Base-by-base conservation (phyloP, 2,113 vertebrate species). In the Kobus ellipsiprymnus region DNA sequence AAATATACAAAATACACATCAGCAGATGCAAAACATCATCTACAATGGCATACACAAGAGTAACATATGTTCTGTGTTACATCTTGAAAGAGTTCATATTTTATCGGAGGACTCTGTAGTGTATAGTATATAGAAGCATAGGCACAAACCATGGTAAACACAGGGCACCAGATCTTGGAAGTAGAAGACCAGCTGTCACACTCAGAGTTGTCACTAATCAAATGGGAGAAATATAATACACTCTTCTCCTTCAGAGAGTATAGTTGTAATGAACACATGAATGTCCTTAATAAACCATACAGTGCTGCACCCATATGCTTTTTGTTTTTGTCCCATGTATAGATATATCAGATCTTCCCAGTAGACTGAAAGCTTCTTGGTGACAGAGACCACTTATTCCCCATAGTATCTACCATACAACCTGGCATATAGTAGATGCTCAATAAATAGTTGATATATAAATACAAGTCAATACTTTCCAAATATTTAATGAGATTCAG, bases 401-500 rank as follows among this genome's bases (percentile, higher is more conserved):
- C 33, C 19, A 27, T 8, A 90, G n/a, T 33, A 40, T 64, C 57
- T 59, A 23, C 25, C 12, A 30, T 5, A 48, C 30, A 93, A 10
- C 48, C 15, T 59, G 62, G 7, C 44, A 88, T 62, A 64, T 15
- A 90, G 6, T 44, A 97, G 25, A 40, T 77, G 16, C 60, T 87
- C 36, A 59, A 29, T 50, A 55, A 86, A 62, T 64, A 29, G 3
- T 30, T 27, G 9, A 74, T 84, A 52, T 13, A 46, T 15, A 91
- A 33, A 87, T 95, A 50, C 1, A n/a, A 30, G 13, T 57, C 27
- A 83, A n/a, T 74, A 52, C 81, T 95, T 94, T 74, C 94, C 83
- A 52, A 90, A 33, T 77, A 71, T 91, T 96, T 97, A 97, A 88
- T 71, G 77, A 29, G 62, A 95, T 50, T 74, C 48, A 55, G 3